Conservation (phyloP, 2,797 vertebrate genomes). For the Phrynocephalus forsythii region DNA sequence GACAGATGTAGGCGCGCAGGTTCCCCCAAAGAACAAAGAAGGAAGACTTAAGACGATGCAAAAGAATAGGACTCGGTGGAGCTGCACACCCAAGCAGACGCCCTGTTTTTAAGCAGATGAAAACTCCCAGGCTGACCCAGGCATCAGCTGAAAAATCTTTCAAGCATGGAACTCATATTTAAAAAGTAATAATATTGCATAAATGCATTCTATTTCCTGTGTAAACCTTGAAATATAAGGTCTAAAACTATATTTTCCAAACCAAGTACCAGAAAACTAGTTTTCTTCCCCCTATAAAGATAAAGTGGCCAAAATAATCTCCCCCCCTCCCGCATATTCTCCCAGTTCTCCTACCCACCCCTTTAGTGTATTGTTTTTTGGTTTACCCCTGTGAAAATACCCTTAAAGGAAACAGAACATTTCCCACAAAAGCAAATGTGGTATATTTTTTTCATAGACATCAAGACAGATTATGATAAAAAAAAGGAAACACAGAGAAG, state of each 20-base stretch:
- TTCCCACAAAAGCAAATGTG: conserved; percentile 9
- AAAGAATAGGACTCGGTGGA: conserved; percentile 40
- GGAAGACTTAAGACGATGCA: conserved; percentile 54
- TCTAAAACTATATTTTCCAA: conserved; percentile 42
- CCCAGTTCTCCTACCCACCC: not conserved
- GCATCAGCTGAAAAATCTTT: conserved; percentile 46
- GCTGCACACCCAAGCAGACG: conserved; percentile 43
- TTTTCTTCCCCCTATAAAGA: conserved; percentile 25
- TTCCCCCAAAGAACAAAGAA: conserved; percentile 52
- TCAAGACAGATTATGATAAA: not conserved
- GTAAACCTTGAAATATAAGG: conserved; percentile 43
- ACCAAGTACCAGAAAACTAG: conserved; percentile 41
- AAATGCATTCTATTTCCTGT: conserved; percentile 60
- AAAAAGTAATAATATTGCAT: conserved; percentile 45
- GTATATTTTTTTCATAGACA: conserved; percentile 7
- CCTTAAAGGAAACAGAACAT: not conserved
- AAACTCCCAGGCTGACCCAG: not conserved
- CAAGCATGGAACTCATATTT: not conserved
- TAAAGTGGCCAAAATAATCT: conserved; percentile 29
- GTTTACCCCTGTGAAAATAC: conserved; percentile 20
- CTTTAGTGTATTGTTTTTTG: not conserved
- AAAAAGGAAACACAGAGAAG: conserved; percentile 8
- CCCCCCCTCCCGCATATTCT: not conserved
- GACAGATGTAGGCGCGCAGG: conserved; percentile 60
- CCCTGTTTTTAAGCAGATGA: conserved; percentile 25